Conservation (phyloP, 2,113 vertebrate species). For the Oceanites oceanicus region DNA sequence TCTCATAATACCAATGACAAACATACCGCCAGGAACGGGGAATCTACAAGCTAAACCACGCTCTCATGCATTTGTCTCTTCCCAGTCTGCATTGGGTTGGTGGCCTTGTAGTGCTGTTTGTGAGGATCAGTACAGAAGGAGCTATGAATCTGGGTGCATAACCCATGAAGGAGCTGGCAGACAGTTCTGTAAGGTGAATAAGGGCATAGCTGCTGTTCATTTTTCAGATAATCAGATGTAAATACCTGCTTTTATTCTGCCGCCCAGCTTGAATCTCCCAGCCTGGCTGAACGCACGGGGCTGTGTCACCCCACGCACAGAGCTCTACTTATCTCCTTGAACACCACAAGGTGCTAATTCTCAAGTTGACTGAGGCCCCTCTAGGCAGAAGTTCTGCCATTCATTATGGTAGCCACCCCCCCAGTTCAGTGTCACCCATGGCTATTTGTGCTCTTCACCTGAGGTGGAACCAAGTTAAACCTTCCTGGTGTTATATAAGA, state of each 20-base stretch:
- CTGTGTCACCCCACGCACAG: neutral
- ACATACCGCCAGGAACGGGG: neutral
- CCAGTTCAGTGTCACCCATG: neutral
- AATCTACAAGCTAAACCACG: rapidly evolving
- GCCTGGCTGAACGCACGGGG: neutral
- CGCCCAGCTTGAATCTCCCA: neutral
- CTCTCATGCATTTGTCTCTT: neutral
- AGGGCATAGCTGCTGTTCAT: neutral
- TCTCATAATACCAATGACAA: neutral
- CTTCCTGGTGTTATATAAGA: neutral
- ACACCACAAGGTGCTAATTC: neutral
- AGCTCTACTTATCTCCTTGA: neutral
- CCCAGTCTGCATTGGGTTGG: neutral
- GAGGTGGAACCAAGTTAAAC: neutral
- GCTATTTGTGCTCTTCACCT: neutral
- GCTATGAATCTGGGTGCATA: neutral
- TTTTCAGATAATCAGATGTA: neutral
- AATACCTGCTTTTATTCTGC: conserved; percentile 11
- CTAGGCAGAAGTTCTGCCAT: neutral
- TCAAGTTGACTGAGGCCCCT: neutral
- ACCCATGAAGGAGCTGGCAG: neutral
- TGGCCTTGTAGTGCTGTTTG: rapidly evolving
- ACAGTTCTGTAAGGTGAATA: neutral
- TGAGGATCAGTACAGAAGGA: neutral
- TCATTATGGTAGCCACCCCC: neutral